These are phyloP conservation scores for Nycticorax nycticorax DNA, from an alignment of 2,113 vertebrate species.

Conservation along the genomic window DNA sequence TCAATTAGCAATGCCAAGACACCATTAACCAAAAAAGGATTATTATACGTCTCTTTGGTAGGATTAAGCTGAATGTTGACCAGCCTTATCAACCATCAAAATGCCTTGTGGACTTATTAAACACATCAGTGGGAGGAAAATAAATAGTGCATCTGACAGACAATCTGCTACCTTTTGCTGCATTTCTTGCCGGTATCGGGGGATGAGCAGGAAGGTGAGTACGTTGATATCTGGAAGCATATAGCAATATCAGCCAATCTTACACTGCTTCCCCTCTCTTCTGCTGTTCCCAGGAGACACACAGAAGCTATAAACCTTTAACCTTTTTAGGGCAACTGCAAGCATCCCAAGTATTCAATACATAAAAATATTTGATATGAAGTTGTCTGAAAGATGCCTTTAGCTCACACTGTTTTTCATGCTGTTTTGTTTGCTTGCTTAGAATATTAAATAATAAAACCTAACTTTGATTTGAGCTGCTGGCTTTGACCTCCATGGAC, in stretches of 20 bases:
- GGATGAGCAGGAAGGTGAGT: not conserved
- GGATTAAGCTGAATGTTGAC: not conserved
- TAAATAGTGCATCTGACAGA: not conserved
- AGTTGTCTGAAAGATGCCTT: not conserved
- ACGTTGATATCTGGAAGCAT: not conserved
- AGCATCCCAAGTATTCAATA: not conserved
- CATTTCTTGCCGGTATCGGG: rapidly evolving
- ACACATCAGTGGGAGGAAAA: not conserved
- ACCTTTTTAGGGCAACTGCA: not conserved
- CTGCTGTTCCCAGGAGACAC: not conserved
- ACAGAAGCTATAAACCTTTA: not conserved
- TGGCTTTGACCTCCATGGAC: not conserved
- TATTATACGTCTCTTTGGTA: not conserved
- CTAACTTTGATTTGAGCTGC: not conserved
- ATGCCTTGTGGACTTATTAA: not conserved
- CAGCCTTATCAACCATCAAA: not conserved
- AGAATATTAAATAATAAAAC: not conserved
- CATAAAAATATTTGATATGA: not conserved
- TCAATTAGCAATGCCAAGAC: not conserved
- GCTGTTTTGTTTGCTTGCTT: not conserved
- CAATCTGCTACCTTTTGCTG: not conserved
- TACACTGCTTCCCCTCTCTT: not conserved
- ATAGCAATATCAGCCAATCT: not conserved
- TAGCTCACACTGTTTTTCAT: not conserved
- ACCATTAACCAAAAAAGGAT: not conserved